These are phyloP conservation scores for Catharus bicknelli DNA, from an alignment of 2,113 vertebrate species.

Conservation along the genomic window DNA sequence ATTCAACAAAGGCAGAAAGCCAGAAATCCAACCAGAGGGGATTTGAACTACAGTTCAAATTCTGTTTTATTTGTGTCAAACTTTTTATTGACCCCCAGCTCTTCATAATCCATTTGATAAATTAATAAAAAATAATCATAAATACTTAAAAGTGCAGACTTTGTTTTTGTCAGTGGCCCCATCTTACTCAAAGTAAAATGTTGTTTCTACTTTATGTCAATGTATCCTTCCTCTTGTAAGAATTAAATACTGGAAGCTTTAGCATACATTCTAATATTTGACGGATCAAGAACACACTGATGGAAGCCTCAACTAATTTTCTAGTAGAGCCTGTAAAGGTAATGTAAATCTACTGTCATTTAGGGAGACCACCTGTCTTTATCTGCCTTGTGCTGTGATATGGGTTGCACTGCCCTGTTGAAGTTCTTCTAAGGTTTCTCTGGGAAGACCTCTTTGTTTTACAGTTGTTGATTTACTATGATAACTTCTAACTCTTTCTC, in stretches of 20 bases:
- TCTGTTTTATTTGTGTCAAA: background rate
- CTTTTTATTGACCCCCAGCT: background rate
- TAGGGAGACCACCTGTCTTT: background rate
- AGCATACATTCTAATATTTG: background rate
- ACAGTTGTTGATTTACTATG: background rate
- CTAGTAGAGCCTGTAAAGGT: background rate
- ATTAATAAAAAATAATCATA: background rate
- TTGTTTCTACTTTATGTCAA: background rate
- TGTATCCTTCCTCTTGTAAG: background rate
- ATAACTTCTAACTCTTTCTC: background rate
- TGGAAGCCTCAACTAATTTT: background rate
- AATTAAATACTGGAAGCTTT: background rate
- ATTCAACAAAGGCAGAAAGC: conserved; percentile 1
- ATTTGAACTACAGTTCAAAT: background rate
- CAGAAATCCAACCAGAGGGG: background rate
- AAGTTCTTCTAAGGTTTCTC: background rate
- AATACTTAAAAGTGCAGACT: background rate
- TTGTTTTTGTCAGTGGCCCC: background rate
- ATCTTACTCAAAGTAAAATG: background rate
- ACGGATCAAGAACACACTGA: background rate
- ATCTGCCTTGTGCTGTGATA: background rate
- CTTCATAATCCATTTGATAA: background rate
- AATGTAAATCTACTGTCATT: background rate
- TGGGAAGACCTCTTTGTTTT: background rate
- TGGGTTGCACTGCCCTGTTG: background rate